Evolutionary conservation across 2,797 vertebrate species (phyloP), one percentile per base, ranked within the genome.

Genomic region (Enteromius trimaculatus): DNA sequence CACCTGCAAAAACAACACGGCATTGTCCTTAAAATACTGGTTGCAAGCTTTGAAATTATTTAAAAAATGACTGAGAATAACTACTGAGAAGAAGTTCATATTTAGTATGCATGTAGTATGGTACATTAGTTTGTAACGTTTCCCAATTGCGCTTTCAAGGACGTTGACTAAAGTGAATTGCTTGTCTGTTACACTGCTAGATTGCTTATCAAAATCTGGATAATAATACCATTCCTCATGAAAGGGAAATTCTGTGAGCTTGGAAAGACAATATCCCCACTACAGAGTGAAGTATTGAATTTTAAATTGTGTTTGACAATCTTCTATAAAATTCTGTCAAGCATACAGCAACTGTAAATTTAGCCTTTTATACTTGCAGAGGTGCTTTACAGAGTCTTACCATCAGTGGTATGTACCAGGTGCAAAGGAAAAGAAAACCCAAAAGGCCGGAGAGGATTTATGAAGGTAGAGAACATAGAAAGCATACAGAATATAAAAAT

Each of bases 301-400:
- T 70, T 83, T 21, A 58, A 62, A 83, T 83, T 34, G 53, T 78
- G 82, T 83, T 83, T 83, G 82, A 83, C 82, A 83, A 71, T 78
- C 39, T 10, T 65, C 82, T 78, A 70, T 83, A 49, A 83, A 78
- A 64, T 78, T 58, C 82, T 77, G 82, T 78, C 74, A 78, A 77
- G 65, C 75, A 78, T 51, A 71, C 49, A 83, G 75, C 75, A 78
- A 83, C 66, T 77, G 82, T 83, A 83, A 83, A 83, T 83, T 83
- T 70, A 49, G n/a, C 55, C 26, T 58, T 83, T 83, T 83, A 78
- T 62, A 70, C 39, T 60, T 60, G 75, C 65, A 77, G 75, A 78
- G 82, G 75, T 51, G 75, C 75, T 58, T 76, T 69, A 77, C 34
- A 76, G 80, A 76, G 44, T 68, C 64, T 82, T 68, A 55, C 42